Conservation (phyloP, 2,888 invertebrate genomes). For the Drosophila austrosaltans region DNA sequence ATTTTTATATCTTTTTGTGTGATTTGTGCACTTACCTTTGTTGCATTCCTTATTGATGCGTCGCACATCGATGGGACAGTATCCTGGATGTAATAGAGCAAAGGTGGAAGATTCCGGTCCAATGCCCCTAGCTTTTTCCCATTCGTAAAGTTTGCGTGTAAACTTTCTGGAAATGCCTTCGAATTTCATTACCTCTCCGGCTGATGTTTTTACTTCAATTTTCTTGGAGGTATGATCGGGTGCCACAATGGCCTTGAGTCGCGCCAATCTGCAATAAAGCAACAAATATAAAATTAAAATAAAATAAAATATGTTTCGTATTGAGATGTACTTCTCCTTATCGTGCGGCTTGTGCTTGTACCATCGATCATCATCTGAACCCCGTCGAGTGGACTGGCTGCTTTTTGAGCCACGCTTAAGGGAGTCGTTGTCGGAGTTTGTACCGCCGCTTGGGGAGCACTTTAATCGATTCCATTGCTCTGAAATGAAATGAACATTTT, state of each 20-base stretch:
- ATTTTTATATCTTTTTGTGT: too few species aligned
- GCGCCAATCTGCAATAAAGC: constrained; percentile 73
- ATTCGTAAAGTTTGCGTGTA: constrained; percentile 94
- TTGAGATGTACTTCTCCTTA: constrained; percentile 85
- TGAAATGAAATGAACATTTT: constrained; percentile 59
- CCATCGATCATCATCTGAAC: constrained; percentile 83
- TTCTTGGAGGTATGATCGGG: constrained; percentile 86
- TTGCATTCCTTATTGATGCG: constrained; percentile 80
- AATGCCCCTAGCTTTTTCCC: constrained; percentile 95
- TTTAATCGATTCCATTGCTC: constrained; percentile 93
- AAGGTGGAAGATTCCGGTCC: constrained; percentile 94
- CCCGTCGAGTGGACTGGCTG: constrained; percentile 65
- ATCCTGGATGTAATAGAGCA: constrained; percentile 88
- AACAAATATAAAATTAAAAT: not conserved
- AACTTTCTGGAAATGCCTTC: constrained; percentile 95
- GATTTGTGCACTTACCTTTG: constrained; percentile 62
- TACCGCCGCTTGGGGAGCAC: constrained; percentile 85
- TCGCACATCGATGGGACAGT: constrained; percentile 83
- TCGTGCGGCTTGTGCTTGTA: constrained; percentile 87
- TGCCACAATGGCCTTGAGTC: constrained; percentile 85
- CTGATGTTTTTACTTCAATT: constrained; percentile 91
- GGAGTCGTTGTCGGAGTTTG: constrained; percentile 82
- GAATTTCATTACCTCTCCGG: constrained; percentile 91
- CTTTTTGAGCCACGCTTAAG: constrained; percentile 76
- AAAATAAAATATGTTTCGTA: not conserved